Evolutionary conservation across 2,113 vertebrate genomes (phyloP).

Genomic region (Lepisosteus osseus): DNA sequence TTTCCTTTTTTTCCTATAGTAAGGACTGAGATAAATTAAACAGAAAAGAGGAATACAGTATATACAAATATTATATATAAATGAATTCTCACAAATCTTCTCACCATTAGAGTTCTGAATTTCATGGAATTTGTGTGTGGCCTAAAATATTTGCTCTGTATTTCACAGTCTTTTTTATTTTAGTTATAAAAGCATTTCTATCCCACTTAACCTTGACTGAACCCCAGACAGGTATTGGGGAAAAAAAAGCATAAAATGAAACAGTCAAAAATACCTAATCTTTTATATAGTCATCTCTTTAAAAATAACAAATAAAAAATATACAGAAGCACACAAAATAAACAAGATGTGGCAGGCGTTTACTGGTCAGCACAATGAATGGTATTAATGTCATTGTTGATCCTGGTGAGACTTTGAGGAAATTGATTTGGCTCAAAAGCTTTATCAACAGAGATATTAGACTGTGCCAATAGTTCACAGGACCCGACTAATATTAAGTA

Average conservation of each 20-base stretch:
- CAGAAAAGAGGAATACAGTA: not conserved
- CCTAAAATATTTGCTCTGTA: not conserved
- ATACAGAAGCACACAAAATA: constrained; percentile 5
- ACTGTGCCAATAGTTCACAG: not conserved
- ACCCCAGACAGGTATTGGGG: not conserved
- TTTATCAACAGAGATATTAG: not conserved
- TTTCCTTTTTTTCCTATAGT: constrained; percentile 36
- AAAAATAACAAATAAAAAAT: not conserved
- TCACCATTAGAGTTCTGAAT: too few species aligned
- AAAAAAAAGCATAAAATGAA: not conserved
- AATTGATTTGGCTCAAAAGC: constrained; percentile 15
- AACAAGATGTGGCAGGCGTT: not conserved
- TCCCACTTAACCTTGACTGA: not conserved
- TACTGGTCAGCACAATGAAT: not conserved
- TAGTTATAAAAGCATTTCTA: not conserved
- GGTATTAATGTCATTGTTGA: not conserved
- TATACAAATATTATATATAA: constrained; percentile 20
- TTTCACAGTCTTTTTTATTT: too few species aligned
- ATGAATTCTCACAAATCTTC: not conserved
- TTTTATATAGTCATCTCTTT: constrained; percentile 4
- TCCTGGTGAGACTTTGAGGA: not conserved
- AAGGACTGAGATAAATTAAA: constrained; percentile 29
- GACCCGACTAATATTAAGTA: constrained; percentile 7
- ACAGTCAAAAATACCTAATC: constrained; percentile 10
- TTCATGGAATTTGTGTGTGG: not conserved